Base-by-base conservation (phyloP, 2,888 invertebrate species). In the Ophion obscuratus region DNA sequence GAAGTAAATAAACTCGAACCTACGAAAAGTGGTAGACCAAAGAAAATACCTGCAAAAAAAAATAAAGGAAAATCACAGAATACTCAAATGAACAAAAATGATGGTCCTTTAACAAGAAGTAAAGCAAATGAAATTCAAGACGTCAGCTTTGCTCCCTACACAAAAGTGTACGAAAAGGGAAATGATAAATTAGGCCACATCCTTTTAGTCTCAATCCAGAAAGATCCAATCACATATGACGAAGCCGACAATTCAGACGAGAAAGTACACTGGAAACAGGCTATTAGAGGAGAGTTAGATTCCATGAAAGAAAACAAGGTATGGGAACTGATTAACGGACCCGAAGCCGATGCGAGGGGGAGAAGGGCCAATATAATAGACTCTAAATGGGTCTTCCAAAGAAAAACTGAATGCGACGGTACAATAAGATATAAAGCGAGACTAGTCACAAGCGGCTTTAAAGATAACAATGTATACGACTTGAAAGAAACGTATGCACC, bases 241-340 rank as follows among this genome's bases (percentile, higher is more conserved):
- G 84, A 88, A 71, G 87, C 87, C 14, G 83, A 81, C 64, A 66
- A 84, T 62, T 75, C 75, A 40, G 53, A 85, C 9, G 86, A 88
- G 0, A 81, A 44, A 70, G 61, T 68, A 3, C 2, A 27, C 0
- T 87, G 88, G 87, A 75, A 74, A 83, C 20, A 78, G n/a, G 88
- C 88, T 0, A 84, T 87, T 59, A 66, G 84, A 61, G 80, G 81
- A 62, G 88, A 89, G 36, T 53, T 88, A 31, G 75, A 85, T 5
- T 89, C 88, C 2, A 84, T 87, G 87, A 81, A 80, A 31, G 76
- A 84, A 67, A 88, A 89, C 47, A 74, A 76, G 9, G 87, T 88
- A n/a, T 88, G 86, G 81, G 70, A 57, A 24, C 10, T 86, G 24
- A 80, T 82, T 20, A 61, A 87, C 3, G 53, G 80, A 84, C 85